Percentiles rank a stretch among this genome's conserved stretches.
phyloP scores from a whole-genome alignment of 2,797 vertebrate species.

The Anabacerthia variegaticeps region DNA sequence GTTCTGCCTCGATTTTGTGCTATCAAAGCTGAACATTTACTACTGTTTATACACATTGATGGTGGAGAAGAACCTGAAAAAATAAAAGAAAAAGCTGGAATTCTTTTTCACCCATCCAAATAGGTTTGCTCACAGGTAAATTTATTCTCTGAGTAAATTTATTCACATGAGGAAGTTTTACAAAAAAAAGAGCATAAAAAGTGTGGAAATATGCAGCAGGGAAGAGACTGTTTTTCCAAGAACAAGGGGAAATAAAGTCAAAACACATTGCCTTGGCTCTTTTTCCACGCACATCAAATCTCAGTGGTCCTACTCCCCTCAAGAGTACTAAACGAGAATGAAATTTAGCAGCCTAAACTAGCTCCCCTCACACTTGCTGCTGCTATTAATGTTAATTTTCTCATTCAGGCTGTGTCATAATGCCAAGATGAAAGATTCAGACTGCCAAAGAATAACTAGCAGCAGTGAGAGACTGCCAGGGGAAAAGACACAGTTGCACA shows the following conservation, averaged over 20 bases:
- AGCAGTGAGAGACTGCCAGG: neutral
- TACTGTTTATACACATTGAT: neutral
- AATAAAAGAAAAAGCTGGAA: neutral
- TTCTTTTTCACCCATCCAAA: neutral
- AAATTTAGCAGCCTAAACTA: conserved; percentile 30
- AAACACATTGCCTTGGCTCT: neutral
- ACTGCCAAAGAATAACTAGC: conserved; percentile 35
- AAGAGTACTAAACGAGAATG: neutral
- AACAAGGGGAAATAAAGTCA: conserved; percentile 17
- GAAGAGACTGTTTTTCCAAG: neutral
- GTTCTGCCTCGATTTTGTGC: neutral
- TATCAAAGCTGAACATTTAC: neutral
- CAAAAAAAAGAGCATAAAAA: neutral
- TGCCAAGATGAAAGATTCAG: conserved; percentile 57
- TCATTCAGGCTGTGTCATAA: conserved; percentile 47
- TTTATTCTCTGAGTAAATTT: neutral
- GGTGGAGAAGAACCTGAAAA: neutral
- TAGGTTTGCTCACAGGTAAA: neutral
- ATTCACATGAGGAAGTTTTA: neutral
- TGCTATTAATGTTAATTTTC: conserved; percentile 61
- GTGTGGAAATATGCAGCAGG: neutral
- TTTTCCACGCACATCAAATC: neutral
- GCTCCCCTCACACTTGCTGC: conserved; percentile 2
- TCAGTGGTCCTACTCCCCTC: neutral
- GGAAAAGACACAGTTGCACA: conserved; percentile 19